A percentile compares a stretch with the other conserved stretches of the same genome.
Conservation (phyloP, 1,140 invertebrate genomes). For the Vanessa tameamea region DNA sequence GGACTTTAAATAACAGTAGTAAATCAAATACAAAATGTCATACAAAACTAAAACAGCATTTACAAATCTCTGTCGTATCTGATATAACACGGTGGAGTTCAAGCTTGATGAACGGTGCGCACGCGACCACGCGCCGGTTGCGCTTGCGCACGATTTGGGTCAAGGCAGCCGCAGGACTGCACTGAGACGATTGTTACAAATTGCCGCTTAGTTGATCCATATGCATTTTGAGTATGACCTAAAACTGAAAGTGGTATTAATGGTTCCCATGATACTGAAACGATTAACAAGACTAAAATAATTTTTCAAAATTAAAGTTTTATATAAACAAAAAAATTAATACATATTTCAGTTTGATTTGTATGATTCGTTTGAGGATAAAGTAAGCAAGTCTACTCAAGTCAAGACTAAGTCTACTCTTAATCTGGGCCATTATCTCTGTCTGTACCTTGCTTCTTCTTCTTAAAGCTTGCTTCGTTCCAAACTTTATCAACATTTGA, state of each 20-base stretch:
- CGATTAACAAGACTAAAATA: background rate
- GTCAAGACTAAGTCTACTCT: too few relatives aligned
- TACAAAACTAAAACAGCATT: slow-evolving; percentile 25
- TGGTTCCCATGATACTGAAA: background rate
- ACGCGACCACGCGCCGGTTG: slow-evolving; percentile 45
- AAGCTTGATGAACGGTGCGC: slow-evolving; percentile 41
- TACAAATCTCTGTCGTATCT: slow-evolving; percentile 32
- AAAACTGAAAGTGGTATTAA: slow-evolving; percentile 8
- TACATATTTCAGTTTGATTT: too few relatives aligned
- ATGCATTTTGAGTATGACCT: slow-evolving; percentile 25
- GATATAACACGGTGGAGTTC: slow-evolving; percentile 23
- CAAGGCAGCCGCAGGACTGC: slow-evolving; percentile 47
- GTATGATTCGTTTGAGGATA: too few relatives aligned
- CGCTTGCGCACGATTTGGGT: slow-evolving; percentile 46
- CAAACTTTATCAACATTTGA: too few relatives aligned
- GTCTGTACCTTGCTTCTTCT: too few relatives aligned
- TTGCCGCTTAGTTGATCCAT: slow-evolving; percentile 41
- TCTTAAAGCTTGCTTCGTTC: too few relatives aligned
- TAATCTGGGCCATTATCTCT: too few relatives aligned
- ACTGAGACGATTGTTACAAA: slow-evolving; percentile 60
- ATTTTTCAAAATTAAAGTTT: too few relatives aligned
- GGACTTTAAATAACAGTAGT: background rate
- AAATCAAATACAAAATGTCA: slow-evolving; percentile 19
- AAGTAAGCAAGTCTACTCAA: too few relatives aligned
- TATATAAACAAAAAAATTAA: too few relatives aligned